Percentiles rank a stretch among this genome's conserved stretches.
phyloP scores from a whole-genome alignment of 2,888 invertebrate species.

The Drosophila neoperkinsi region DNA sequence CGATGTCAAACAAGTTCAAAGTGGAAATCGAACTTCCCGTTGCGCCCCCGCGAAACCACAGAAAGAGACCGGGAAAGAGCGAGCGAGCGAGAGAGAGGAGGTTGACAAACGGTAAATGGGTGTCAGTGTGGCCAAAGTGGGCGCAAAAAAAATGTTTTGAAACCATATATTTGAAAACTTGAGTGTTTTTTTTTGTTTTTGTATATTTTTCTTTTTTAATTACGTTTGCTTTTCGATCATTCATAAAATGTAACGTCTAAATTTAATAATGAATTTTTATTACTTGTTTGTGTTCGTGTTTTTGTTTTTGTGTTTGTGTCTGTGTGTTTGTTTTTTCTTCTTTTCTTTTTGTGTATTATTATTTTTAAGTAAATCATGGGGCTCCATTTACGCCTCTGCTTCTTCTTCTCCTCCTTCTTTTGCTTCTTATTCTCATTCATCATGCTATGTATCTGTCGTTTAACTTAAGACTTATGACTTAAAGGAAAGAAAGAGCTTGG shows the following conservation, averaged over 20 bases:
- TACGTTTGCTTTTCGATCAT: conserved; percentile 74
- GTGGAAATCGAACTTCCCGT: conserved; percentile 66
- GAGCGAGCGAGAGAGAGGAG: neutral
- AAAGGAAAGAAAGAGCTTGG: conserved; percentile 70
- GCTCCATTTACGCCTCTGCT: conserved; percentile 29
- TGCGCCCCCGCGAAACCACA: conserved; percentile 24
- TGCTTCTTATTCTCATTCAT: conserved; percentile 18
- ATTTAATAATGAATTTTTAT: conserved; percentile 73
- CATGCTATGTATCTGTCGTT: conserved; percentile 47
- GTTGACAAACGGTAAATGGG: conserved; percentile 11
- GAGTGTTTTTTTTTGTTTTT: conserved; percentile 54
- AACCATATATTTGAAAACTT: conserved; percentile 63
- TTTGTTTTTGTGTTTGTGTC: conserved; percentile 15
- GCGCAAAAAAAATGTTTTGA: conserved; percentile 35
- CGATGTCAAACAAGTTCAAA: conserved; percentile 16
- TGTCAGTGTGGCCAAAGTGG: conserved; percentile 24
- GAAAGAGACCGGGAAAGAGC: neutral
- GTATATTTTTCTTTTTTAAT: conserved; percentile 62
- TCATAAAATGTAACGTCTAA: conserved; percentile 82
- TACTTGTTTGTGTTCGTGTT: conserved; percentile 48
- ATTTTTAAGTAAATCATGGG: conserved; percentile 65
- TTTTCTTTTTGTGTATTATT: conserved; percentile 16
- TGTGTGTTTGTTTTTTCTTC: conserved; percentile 30
- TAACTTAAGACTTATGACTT: conserved; percentile 79
- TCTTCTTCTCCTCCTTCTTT: conserved; percentile 26